phyloP scores from a whole-genome alignment of 2,113 vertebrate genomes.

The Mustela lutreola region DNA sequence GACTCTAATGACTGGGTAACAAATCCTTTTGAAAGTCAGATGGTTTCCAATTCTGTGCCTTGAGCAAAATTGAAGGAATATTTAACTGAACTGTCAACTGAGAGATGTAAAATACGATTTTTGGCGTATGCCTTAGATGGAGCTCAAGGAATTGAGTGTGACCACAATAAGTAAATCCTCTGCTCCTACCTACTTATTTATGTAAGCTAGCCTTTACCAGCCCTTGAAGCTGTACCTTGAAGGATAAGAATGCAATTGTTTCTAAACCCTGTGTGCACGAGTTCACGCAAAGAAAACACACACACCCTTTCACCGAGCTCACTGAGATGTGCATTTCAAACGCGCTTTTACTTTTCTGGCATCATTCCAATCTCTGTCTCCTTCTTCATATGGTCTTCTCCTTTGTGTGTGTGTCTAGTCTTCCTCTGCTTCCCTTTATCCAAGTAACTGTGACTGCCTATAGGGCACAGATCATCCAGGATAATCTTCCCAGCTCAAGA shows the following conservation, averaged over 20 bases:
- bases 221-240: neutral
- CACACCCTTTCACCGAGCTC: neutral
- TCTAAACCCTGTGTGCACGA: neutral
- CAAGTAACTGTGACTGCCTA: neutral
- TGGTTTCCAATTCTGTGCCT: neutral
- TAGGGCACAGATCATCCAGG: neutral
- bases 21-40: conserved; percentile 9
- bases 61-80: neutral
- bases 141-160: neutral
- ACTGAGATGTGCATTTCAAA: neutral
- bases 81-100: conserved; percentile 10
- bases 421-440: neutral
- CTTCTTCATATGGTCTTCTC: neutral
- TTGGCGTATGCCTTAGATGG: neutral
- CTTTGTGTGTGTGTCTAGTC: neutral
- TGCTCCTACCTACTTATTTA: neutral
- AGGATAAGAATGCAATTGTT: neutral
- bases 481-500: neutral
- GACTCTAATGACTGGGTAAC: neutral
- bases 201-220: neutral
- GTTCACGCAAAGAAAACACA: neutral
- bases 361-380: neutral
- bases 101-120: neutral
- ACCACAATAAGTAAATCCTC: neutral
- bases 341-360: neutral